Evolutionary conservation across 1,140 invertebrate species (phyloP), one percentile per base, ranked within the genome.

Genomic region (Hyles vespertilio): DNA sequence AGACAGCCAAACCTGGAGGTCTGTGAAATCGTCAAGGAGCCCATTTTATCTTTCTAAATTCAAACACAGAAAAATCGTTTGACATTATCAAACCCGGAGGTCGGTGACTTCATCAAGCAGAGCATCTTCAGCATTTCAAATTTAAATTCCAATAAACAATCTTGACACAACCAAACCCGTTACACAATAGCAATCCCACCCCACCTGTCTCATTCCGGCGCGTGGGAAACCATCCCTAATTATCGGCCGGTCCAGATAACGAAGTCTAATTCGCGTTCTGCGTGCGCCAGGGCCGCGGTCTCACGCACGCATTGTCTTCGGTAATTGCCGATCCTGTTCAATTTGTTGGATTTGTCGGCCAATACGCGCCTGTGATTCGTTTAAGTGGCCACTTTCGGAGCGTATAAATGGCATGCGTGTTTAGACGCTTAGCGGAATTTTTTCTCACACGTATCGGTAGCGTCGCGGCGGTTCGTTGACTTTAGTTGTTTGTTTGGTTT

Each of bases 261-360:
- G 74, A 83, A 22, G 83, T 81, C 81, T 83, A 84, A 86, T 88
- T 85, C 83, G 83, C 82, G 84, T 59, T 69, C 81, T 81, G 81
- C 80, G 80, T 84, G 81, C 83, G 75, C 72, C 70, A 58, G 74
- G 65, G 74, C 77, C 70, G 76, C 68, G 62, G 69, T 84, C 84
- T 85, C 85, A 85, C 85, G 85, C 85, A 88, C 82, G 84, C 84
- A 88, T 88, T 88, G 85, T 88, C 81, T 84, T 83, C 81, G 71
- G 82, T 88, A 88, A 88, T 88, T 88, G 85, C 84, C 79, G 80
- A 83, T 81, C 79, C 84, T 84, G 85, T 84, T 79, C 81, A 85
- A 87, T 88, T 88, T 88, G 81, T 81, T 84, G 77, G 72, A 79
- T 79, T 82, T 76, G 80, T 77, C 83, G 32, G 79, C 80, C 74